Conservation (phyloP, 2,888 invertebrate species). For the Tridacna gigas region DNA sequence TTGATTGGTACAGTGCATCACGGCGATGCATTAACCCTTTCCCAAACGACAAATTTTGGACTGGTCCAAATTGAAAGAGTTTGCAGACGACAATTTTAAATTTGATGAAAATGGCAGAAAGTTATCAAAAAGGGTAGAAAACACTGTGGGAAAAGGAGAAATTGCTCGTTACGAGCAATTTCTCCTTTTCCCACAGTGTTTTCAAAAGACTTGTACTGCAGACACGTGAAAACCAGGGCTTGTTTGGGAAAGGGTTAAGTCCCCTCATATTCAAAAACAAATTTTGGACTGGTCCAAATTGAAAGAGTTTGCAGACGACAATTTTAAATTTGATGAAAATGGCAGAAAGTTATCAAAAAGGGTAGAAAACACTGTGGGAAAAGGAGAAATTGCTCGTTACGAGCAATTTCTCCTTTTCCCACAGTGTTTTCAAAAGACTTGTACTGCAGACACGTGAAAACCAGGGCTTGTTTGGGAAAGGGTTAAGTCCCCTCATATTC, state of each 20-base stretch:
- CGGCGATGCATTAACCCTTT: conserved; percentile 1
- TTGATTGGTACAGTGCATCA: too few relatives aligned
- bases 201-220: not conserved
- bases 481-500: not conserved
- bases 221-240: not conserved
- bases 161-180: not conserved
- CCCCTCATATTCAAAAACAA: too few relatives aligned
- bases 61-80: not conserved
- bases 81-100: too few relatives aligned
- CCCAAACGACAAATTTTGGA: not conserved
- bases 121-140: too few relatives aligned
- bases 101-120: too few relatives aligned
- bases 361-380: not conserved
- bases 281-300: too few relatives aligned
- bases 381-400: not conserved
- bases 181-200: not conserved
- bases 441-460: not conserved
- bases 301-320: too few relatives aligned
- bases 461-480: not conserved
- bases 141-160: too few relatives aligned
- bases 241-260: not conserved
- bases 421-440: conserved; percentile 5
- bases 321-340: too few relatives aligned
- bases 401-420: not conserved
- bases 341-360: too few relatives aligned